Percentiles rank a stretch among this genome's conserved stretches.
Conservation (phyloP, 2,797 vertebrate genomes). For the Australoheros facetus region DNA sequence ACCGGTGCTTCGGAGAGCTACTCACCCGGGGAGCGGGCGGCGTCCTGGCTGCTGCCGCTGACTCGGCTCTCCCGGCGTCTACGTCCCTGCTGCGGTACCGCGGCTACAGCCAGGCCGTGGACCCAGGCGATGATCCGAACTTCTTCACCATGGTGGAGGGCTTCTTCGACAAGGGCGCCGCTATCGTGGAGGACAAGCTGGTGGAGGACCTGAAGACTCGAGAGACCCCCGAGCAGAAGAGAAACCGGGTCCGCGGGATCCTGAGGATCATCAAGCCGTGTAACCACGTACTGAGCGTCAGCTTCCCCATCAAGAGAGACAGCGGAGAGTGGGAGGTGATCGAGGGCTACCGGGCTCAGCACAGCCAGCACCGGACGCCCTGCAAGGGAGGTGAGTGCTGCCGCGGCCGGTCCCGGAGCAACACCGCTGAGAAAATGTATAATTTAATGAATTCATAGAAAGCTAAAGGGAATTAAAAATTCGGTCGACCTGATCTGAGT, state of each 20-base stretch:
- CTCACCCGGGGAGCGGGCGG: constrained; percentile 73
- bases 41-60: constrained; percentile 62
- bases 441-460: too few relatives aligned
- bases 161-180: constrained; percentile 92
- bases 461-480: background rate
- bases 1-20: constrained; percentile 85
- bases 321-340: constrained; percentile 94
- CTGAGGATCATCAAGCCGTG: constrained; percentile 94
- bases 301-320: constrained; percentile 92
- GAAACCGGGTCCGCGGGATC: constrained; percentile 90
- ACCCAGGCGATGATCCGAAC: constrained; percentile 88
- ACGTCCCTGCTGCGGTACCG: constrained; percentile 75
- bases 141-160: constrained; percentile 97
- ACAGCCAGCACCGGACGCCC: constrained; percentile 95
- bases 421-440: background rate
- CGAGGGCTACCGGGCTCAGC: constrained; percentile 93
- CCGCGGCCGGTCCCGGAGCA: accelerated
- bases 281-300: constrained; percentile 92
- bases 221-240: constrained; percentile 88
- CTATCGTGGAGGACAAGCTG: constrained; percentile 93
- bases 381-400: constrained; percentile 91
- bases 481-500: too few relatives aligned
- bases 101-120: constrained; percentile 86
- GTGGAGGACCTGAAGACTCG: constrained; percentile 87
- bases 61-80: constrained; percentile 66